Percentiles rank a stretch among this genome's conserved stretches.
Conservation (phyloP, 2,797 vertebrate species). For the Sebastes itinus region DNA sequence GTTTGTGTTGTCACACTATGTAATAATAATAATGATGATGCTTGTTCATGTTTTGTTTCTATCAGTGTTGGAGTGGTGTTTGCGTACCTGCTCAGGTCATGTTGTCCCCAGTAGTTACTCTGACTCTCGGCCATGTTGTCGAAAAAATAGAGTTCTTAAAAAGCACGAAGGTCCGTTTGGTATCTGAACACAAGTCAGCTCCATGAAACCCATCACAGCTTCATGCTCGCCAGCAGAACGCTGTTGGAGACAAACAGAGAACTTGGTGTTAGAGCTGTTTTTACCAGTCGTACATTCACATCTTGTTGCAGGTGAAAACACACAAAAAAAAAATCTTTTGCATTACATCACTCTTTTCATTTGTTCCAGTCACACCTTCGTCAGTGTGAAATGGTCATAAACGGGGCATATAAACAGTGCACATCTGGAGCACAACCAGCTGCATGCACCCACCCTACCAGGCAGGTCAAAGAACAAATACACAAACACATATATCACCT, state of each 20-base stretch:
- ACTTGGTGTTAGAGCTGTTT: background rate
- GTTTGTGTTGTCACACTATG: background rate
- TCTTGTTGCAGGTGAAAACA: background rate
- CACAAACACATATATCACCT: background rate
- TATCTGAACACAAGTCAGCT: constrained; percentile 70
- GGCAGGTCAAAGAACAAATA: constrained; percentile 18
- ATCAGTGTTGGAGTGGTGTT: background rate
- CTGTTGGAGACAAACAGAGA: constrained; percentile 62
- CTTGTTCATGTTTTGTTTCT: background rate
- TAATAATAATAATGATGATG: background rate
- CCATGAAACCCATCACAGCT: constrained; percentile 54
- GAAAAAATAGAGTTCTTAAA: constrained; percentile 69
- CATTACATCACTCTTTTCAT: constrained; percentile 1
- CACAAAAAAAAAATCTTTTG: background rate
- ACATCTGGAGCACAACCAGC: constrained; percentile 40
- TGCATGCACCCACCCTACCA: constrained; percentile 4
- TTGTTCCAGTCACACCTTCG: constrained; percentile 22
- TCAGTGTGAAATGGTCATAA: constrained; percentile 22
- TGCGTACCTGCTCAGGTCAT: constrained; percentile 85
- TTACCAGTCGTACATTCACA: background rate
- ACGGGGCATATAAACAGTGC: constrained; percentile 18
- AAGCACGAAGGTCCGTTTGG: constrained; percentile 76
- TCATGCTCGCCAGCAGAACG: constrained; percentile 60
- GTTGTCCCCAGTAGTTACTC: constrained; percentile 86
- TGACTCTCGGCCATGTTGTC: constrained; percentile 82